phyloP scores from a whole-genome alignment of 2,888 invertebrate species.

The Drosophila mayaguana region DNA sequence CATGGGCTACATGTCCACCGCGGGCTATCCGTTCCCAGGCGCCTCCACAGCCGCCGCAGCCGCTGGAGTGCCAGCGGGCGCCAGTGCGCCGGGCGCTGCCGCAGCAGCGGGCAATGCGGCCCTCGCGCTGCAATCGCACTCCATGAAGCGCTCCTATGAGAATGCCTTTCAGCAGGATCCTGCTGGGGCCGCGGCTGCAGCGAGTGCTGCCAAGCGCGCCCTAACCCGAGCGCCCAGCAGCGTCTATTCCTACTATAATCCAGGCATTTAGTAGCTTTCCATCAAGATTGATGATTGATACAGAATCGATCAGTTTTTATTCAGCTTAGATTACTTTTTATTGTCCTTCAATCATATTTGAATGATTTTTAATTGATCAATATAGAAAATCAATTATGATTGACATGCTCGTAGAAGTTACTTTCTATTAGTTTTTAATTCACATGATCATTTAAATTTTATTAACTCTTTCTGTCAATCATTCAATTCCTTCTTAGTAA shows the following conservation, averaged over 20 bases:
- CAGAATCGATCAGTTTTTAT: background rate
- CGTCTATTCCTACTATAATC: constrained; percentile 82
- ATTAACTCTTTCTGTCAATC: background rate
- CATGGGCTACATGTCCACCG: constrained; percentile 74
- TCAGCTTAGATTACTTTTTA: background rate
- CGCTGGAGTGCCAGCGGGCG: constrained; percentile 40
- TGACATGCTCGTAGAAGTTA: background rate
- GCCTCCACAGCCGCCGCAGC: constrained; percentile 47
- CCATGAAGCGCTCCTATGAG: constrained; percentile 90
- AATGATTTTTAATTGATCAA: background rate
- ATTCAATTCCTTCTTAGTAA: background rate
- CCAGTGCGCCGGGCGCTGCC: constrained; percentile 51
- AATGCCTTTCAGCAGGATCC: constrained; percentile 88
- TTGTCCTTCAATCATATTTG: constrained; percentile 5
- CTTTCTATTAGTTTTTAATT: background rate
- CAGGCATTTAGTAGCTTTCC: constrained; percentile 72
- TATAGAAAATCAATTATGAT: background rate
- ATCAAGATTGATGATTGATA: constrained; percentile 25
- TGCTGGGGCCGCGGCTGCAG: constrained; percentile 71
- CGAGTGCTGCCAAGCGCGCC: constrained; percentile 83
- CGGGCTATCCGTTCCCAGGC: constrained; percentile 65
- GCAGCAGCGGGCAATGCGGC: constrained; percentile 42
- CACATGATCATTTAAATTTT: background rate
- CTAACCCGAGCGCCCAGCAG: constrained; percentile 78
- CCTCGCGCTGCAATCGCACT: constrained; percentile 71